These are phyloP conservation scores for Clarias fuscus DNA, from an alignment of 2,797 vertebrate genomes.

Conservation along the genomic window DNA sequence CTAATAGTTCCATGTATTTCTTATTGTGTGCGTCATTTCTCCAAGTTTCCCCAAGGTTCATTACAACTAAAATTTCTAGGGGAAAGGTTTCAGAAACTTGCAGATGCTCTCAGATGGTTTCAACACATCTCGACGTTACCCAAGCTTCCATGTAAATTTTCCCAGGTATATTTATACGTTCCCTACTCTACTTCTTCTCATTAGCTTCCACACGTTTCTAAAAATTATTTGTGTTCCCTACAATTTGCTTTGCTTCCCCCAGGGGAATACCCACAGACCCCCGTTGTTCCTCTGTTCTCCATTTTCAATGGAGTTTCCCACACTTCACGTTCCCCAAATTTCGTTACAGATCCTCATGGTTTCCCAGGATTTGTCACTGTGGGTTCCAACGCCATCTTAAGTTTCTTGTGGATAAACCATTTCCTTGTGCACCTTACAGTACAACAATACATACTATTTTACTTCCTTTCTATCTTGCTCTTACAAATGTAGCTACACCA, in stretches of 20 bases:
- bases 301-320: too few relatives aligned
- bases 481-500: background rate
- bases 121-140: too few relatives aligned
- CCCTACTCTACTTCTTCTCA: too few relatives aligned
- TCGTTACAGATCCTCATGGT: background rate
- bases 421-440: background rate
- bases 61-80: too few relatives aligned
- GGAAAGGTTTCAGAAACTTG: too few relatives aligned
- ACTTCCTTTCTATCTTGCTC: too few relatives aligned
- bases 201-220: too few relatives aligned
- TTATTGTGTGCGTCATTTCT: background rate
- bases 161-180: too few relatives aligned
- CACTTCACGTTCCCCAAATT: too few relatives aligned
- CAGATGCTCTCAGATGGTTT: background rate
- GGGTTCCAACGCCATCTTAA: too few relatives aligned
- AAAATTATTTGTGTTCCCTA: too few relatives aligned
- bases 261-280: background rate
- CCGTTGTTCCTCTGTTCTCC: too few relatives aligned
- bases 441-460: background rate
- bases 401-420: background rate
- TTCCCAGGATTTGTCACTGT: background rate
- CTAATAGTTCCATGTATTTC: background rate
- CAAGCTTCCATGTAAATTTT: background rate
- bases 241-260: background rate
- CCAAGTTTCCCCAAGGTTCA: background rate